Evolutionary conservation across 1,140 invertebrate species (phyloP).

Genomic region (Drosophila tani): DNA sequence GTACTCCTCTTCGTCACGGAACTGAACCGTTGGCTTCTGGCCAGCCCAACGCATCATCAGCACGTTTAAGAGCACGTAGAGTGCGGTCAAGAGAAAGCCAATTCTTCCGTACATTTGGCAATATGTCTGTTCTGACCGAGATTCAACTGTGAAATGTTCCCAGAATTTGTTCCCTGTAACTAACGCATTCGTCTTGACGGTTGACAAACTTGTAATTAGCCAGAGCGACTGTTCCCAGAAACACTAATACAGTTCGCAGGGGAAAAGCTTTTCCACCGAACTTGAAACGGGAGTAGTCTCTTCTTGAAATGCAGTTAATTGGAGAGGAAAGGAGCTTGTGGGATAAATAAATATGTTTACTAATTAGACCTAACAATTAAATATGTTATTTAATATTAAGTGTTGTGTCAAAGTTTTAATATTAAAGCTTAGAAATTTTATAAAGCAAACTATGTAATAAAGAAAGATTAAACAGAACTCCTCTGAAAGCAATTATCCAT

Average conservation of each 20-base stretch:
- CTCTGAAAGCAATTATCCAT: neutral
- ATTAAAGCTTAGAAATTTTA: neutral
- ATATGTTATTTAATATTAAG: neutral
- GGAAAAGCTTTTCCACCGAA: neutral
- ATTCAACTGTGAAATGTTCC: neutral
- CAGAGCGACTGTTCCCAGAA: conserved; percentile 4
- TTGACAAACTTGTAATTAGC: conserved; percentile 1
- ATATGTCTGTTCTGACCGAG: neutral
- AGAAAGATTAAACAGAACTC: neutral
- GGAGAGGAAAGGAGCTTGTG: neutral
- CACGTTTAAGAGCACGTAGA: conserved; percentile 18
- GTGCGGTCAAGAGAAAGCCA: neutral
- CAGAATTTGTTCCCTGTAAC: conserved; percentile 11
- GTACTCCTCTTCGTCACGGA: conserved; percentile 86
- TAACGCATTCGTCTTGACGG: conserved; percentile 22
- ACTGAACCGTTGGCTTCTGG: neutral
- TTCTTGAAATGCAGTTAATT: neutral
- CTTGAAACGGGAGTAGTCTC: neutral
- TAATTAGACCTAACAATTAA: too few species aligned
- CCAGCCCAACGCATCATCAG: neutral
- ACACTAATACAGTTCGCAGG: neutral
- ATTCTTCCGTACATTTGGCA: conserved; percentile 9
- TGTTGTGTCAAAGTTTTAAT: neutral
- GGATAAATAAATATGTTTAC: neutral
- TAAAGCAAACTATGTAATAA: neutral